Evolutionary conservation across 2,888 invertebrate species (phyloP), one percentile per base, ranked within the genome.

Genomic region (Harpalus rubripes): DNA sequence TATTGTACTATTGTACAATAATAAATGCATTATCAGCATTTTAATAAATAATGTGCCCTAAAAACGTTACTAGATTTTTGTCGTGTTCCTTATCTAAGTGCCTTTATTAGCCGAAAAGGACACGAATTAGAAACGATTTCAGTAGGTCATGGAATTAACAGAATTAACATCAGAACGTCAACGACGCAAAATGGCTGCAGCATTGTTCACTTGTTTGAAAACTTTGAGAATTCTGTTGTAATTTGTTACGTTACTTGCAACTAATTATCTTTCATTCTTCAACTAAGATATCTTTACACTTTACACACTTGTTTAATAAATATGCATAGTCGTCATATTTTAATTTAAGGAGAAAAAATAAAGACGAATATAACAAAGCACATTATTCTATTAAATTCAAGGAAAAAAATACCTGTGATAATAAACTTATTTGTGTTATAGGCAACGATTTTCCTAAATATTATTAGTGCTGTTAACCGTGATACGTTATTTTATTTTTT

Each of bases 71-170:
- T 22, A 44, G 68, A 65, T 81, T 65, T 44, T 81, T 81, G 52
- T 81, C 81, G 65, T 81, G 81, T 68, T 68, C 18, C 81, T 81
- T 68, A 81, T 81, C 81, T 63, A 81, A 68, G 72, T 74, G 41
- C 72, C 72, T 52, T 74, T 74, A 74, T 44, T 44, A 68, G 63
- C 44, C 56, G 68, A 44, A 82, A 82, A 74, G 74, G 74, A 58
- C 82, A 82, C 82, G 82, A 82, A 68, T 82, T 58, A 82, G 68
- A 52, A 82, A 82, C 74, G 44, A 82, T 82, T 59, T 74, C 59
- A 82, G 82, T 82, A 74, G 82, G 82, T 82, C 82, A 82, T 18
- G 58, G 78, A 58, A 78, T 78, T 78, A 78, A 58, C 58, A 78
- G 78, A 58, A 78, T 78, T 78, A 78, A 58, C 58, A 78, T 78